Conservation (phyloP, 92 coral and sea anemone genomes). For the Porites rus region DNA sequence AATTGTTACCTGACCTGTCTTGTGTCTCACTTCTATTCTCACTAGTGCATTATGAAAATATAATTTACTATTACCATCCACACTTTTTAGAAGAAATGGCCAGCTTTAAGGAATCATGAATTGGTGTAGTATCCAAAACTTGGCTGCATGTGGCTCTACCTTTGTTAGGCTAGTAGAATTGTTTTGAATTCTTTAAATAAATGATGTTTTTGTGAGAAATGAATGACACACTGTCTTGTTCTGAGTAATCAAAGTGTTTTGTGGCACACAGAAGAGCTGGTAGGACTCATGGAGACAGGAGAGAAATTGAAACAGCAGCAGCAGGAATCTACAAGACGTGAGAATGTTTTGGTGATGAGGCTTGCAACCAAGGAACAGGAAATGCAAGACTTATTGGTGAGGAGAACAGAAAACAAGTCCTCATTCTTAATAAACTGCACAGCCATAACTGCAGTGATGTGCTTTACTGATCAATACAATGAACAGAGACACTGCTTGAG, state of each 20-base stretch:
- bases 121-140: too few relatives aligned
- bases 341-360: slow-evolving; percentile 98
- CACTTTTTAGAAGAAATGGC: too few relatives aligned
- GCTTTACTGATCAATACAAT: slow-evolving; percentile 18
- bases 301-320: slow-evolving; percentile 97
- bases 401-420: slow-evolving; percentile 54
- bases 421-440: slow-evolving; percentile 28
- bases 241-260: not conserved
- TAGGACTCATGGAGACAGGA: slow-evolving; percentile 96
- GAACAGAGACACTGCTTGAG: slow-evolving; percentile 21
- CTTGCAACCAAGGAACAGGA: slow-evolving; percentile 99
- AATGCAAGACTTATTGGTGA: slow-evolving; percentile 99
- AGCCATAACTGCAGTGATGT: slow-evolving; percentile 11
- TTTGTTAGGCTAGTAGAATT: too few relatives aligned
- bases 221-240: slow-evolving; percentile 4
- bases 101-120: too few relatives aligned
- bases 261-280: slow-evolving; percentile 77
- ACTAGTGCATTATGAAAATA: too few relatives aligned
- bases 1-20: too few relatives aligned
- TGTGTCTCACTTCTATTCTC: too few relatives aligned
- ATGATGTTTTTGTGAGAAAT: not conserved
- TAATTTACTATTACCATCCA: too few relatives aligned
- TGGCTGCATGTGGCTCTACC: too few relatives aligned
- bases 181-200: too few relatives aligned
- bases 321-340: slow-evolving; percentile 98